Evolutionary conservation across 2,797 vertebrate species (phyloP).

Genomic region (Peromyscus attwateri): DNA sequence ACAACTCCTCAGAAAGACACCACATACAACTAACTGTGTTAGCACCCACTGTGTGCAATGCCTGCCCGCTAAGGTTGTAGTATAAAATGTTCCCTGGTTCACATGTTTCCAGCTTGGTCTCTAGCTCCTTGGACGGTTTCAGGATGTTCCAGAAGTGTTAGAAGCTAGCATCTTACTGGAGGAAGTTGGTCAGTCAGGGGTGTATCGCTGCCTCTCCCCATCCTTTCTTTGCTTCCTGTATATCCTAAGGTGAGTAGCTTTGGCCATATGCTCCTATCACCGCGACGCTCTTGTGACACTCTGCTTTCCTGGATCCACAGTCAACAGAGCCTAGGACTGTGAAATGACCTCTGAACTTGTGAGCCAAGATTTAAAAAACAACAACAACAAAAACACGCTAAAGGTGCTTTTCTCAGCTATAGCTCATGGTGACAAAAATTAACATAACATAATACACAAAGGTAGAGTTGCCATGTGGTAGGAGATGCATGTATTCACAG

Average conservation of each 20-base stretch:
- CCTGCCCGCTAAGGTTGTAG: too few relatives aligned
- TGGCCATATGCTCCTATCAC: background rate
- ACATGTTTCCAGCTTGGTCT: background rate
- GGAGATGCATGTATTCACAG: rapidly evolving
- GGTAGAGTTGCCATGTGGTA: rapidly evolving
- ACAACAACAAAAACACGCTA: background rate
- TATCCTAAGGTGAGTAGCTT: too few relatives aligned
- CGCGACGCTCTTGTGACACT: too few relatives aligned
- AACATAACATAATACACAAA: background rate
- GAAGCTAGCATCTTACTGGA: background rate
- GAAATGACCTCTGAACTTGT: background rate
- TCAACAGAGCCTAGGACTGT: background rate
- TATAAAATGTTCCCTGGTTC: background rate
- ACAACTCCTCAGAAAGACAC: background rate
- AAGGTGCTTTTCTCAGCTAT: background rate
- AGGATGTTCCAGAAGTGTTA: background rate
- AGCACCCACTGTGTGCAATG: background rate
- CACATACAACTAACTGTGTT: background rate
- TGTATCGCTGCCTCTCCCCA: rapidly evolving
- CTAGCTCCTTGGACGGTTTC: background rate
- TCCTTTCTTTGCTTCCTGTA: background rate
- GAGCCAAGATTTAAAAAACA: background rate
- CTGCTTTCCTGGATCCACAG: background rate
- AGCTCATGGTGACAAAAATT: background rate
- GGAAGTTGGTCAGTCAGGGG: background rate